A percentile compares a stretch with the other conserved stretches of the same genome.
These are phyloP conservation scores for Microcebus lehilahytsara DNA, from an alignment of 2,113 vertebrate species.

Conservation along the genomic window DNA sequence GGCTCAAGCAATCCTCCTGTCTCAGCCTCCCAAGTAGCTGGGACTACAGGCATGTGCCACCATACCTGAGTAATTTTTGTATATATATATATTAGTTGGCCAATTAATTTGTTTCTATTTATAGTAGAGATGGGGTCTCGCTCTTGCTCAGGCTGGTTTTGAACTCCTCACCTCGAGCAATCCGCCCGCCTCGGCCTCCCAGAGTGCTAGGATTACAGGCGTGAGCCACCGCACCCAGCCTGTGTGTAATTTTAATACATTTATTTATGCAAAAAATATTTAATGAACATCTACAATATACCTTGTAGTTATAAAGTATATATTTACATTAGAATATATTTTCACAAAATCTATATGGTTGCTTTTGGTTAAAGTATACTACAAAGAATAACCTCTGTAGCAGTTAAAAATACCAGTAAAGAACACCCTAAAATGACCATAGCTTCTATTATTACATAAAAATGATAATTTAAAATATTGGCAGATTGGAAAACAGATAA, in stretches of 20 bases:
- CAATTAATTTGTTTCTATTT: no score
- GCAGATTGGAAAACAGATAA: neutral
- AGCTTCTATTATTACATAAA: neutral
- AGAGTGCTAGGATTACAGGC: no score
- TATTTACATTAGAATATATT: neutral
- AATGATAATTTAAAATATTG: neutral
- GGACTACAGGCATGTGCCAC: no score
- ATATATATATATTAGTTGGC: no score
- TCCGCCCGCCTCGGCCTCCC: no score
- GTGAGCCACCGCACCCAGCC: no score
- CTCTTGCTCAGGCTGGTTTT: no score
- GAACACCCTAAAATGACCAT: slow-evolving; percentile 2
- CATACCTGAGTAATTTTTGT: no score
- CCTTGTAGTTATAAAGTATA: neutral
- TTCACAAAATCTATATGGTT: neutral
- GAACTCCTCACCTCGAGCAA: no score
- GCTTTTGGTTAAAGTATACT: neutral
- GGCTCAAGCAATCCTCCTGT: no score
- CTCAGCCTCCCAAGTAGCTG: no score
- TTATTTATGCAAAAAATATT: slow-evolving; percentile 8
- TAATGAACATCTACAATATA: neutral
- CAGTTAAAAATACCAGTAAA: slow-evolving; percentile 24
- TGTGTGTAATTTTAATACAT: neutral
- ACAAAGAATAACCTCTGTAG: neutral
- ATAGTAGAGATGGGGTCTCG: no score